Evolutionary conservation across 2,888 invertebrate species (phyloP).

Genomic region (Xylocampa areola): DNA sequence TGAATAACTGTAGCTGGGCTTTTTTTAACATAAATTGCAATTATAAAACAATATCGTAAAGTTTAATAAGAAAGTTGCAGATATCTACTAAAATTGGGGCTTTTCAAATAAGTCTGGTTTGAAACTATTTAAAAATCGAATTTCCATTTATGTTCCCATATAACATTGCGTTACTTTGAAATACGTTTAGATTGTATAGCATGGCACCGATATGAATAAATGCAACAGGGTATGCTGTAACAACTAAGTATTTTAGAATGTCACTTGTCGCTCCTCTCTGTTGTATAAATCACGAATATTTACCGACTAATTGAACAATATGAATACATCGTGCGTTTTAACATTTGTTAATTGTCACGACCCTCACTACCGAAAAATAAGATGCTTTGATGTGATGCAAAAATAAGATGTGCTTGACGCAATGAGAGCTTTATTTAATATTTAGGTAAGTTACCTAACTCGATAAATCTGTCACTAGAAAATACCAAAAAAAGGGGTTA

Average conservation of each 20-base stretch:
- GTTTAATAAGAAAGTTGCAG: slow-evolving; percentile 18
- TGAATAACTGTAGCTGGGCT: slow-evolving; percentile 54
- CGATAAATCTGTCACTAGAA: no score
- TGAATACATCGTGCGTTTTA: slow-evolving; percentile 40
- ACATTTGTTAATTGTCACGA: slow-evolving; percentile 45
- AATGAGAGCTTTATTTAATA: neutral
- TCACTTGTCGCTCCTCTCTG: slow-evolving; percentile 12
- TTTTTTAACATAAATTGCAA: slow-evolving; percentile 67
- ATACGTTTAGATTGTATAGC: no score
- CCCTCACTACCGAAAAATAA: slow-evolving; percentile 18
- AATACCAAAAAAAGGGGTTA: no score
- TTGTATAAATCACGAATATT: slow-evolving; percentile 44
- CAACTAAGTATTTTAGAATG: slow-evolving; percentile 27
- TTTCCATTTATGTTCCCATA: slow-evolving; percentile 7
- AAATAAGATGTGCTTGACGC: no score
- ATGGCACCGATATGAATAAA: no score
- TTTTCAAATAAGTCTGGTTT: neutral
- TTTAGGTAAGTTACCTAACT: neutral
- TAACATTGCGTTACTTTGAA: no score
- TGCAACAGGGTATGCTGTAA: slow-evolving; percentile 20
- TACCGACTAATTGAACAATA: slow-evolving; percentile 44
- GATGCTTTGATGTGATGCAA: no score
- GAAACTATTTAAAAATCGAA: neutral
- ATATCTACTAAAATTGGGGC: neutral
- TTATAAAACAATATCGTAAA: slow-evolving; percentile 68